Conservation (phyloP, 2,113 vertebrate species). For the Sebastes fasciatus region DNA sequence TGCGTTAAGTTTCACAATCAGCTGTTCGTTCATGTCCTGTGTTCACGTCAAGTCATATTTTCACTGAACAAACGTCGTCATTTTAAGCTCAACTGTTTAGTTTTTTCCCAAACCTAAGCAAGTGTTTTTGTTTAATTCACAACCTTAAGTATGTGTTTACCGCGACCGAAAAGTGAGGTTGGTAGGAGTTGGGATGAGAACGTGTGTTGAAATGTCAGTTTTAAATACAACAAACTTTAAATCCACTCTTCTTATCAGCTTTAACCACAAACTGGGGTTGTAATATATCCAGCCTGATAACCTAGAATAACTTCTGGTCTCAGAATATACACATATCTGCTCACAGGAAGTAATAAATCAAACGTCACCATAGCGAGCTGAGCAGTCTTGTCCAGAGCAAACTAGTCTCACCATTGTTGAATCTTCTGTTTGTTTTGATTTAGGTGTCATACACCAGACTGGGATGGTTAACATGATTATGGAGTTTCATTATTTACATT, state of each 20-base stretch:
- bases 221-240: neutral
- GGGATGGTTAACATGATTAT: neutral
- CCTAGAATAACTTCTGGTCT: slow-evolving; percentile 1
- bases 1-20: too few relatives aligned
- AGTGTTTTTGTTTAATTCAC: too few relatives aligned
- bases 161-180: too few relatives aligned
- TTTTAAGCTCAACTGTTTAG: too few relatives aligned
- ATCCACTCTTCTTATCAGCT: neutral
- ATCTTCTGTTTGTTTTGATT: neutral
- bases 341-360: slow-evolving; percentile 33
- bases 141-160: too few relatives aligned
- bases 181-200: too few relatives aligned
- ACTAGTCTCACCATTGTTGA: neutral
- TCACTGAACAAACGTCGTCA: too few relatives aligned
- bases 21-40: too few relatives aligned
- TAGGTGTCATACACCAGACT: neutral
- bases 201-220: neutral
- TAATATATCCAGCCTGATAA: slow-evolving; percentile 1
- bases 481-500: neutral
- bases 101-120: too few relatives aligned
- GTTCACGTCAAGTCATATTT: too few relatives aligned
- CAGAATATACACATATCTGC: neutral
- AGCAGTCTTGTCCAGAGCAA: slow-evolving; percentile 4
- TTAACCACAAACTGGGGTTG: neutral
- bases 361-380: neutral